phyloP scores from a whole-genome alignment of 2,797 vertebrate species.

The Sylvilagus floridanus region DNA sequence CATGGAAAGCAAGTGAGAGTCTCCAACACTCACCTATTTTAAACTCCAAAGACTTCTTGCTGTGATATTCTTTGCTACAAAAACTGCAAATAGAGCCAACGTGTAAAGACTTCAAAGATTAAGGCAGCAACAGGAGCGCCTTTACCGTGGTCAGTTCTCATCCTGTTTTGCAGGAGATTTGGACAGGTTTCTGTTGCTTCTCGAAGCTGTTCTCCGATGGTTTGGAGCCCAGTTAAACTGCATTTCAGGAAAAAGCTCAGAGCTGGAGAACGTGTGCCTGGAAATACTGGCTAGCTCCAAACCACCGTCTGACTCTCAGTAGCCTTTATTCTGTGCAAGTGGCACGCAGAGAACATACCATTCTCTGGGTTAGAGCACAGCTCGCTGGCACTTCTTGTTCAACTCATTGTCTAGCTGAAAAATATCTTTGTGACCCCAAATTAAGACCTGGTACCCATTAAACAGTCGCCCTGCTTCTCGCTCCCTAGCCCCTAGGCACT shows the following conservation, averaged over 20 bases:
- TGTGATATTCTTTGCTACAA: not conserved
- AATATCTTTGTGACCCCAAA: not conserved
- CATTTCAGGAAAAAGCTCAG: not conserved
- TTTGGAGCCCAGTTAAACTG: not conserved
- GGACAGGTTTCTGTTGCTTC: not conserved
- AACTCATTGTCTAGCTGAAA: not conserved
- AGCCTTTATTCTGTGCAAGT: not conserved
- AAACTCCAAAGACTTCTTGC: not conserved
- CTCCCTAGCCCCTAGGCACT: not conserved
- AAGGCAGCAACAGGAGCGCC: not conserved
- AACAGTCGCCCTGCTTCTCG: not conserved
- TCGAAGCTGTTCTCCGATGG: not conserved
- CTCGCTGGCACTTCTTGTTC: not conserved
- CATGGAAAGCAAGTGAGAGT: not conserved
- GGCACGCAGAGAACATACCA: not conserved
- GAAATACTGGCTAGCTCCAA: not conserved
- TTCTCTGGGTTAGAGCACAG: not conserved
- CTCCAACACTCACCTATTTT: slow-evolving; percentile 53
- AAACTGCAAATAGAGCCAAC: slow-evolving; percentile 39
- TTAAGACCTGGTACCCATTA: not conserved
- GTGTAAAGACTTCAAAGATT: not conserved
- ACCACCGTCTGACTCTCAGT: not conserved
- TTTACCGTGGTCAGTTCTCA: not conserved
- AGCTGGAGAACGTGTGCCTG: too few relatives aligned
- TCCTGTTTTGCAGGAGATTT: not conserved